Base-by-base conservation (phyloP, 1,140 invertebrate species). In the Tetraneura akinire region DNA sequence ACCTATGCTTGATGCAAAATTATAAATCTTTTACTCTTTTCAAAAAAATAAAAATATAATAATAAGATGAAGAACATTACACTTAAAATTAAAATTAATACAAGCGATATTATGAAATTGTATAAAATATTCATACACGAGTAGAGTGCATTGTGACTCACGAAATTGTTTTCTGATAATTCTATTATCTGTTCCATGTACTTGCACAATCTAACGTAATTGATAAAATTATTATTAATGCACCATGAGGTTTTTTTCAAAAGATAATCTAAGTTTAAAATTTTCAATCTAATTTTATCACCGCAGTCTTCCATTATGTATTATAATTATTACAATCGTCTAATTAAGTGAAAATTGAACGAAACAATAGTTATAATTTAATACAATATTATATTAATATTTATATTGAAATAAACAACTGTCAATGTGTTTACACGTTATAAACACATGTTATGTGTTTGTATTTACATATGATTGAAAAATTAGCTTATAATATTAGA, bases 131-230 rank as follows among this genome's bases (percentile, higher is more conserved):
- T 16, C 53, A 23, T 9, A 29, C 1, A 60, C 5, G 16, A 60
- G 1, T 29, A 13, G 5, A 32, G 2, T 18, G 18, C 32, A 62
- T 32, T 62, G 2, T 18, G 29, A 68, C 64, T 68, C 42, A 68
- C 64, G 2, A 68, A 6, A 68, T 37, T 68, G 8, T 68, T 9
- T 1, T 10, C 21, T 6, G 64, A 68, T 47, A 68, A 47, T 14
- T 68, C n/a, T 23, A 68, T 23, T 45, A 68, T 68, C 21, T 68
- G 64, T 23, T 47, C 37, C 1, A 68, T 47, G 37, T 68, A 68
- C 37, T 68, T 68, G 64, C 64, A 68, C 5, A 68, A 0, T 8
- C 64, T 68, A 10, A 47, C 21, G 13, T 11, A 23, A 47, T 47
- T 23, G n/a, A 16, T 21, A 13, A 23, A 23, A 47, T 5, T 14